Evolutionary conservation across 1,140 invertebrate genomes (phyloP).

Genomic region (Thaumetopoea pityocampa): DNA sequence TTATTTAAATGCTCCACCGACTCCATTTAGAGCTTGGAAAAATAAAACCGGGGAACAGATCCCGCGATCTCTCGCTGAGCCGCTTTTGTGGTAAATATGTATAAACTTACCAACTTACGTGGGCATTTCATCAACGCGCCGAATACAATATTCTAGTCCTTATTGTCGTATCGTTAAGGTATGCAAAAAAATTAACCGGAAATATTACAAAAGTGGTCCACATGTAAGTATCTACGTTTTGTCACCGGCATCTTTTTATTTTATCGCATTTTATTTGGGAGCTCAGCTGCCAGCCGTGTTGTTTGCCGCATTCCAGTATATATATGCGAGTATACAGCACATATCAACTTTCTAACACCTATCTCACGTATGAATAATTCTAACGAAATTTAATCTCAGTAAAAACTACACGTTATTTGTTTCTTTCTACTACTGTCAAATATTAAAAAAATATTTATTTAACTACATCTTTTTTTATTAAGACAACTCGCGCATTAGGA

Average conservation of each 20-base stretch:
- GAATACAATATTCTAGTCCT: conserved; percentile 33
- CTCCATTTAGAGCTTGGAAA: conserved; percentile 76
- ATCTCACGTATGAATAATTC: conserved; percentile 25
- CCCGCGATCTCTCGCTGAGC: conserved; percentile 69
- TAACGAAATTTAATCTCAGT: conserved; percentile 20
- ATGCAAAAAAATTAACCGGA: conserved; percentile 4
- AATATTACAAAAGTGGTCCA: conserved; percentile 32
- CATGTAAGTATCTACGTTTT: conserved; percentile 69
- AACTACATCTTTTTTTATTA: too few species aligned
- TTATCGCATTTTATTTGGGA: conserved; percentile 70
- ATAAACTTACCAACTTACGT: conserved; percentile 55
- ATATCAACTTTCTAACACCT: conserved; percentile 42
- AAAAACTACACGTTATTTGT: conserved; percentile 1
- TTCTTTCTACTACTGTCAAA: conserved; percentile 2
- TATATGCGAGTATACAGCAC: too few species aligned
- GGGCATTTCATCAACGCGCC: conserved; percentile 6
- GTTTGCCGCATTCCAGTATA: conserved; percentile 50
- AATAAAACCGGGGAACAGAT: conserved; percentile 72
- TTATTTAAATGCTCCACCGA: conserved; percentile 76
- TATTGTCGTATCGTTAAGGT: conserved; percentile 22
- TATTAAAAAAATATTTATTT: conserved; percentile 1
- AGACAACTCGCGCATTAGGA: too few species aligned
- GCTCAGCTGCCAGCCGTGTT: conserved; percentile 66
- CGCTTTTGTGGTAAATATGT: conserved; percentile 76
- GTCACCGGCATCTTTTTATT: conserved; percentile 71